A percentile compares a stretch with the other conserved stretches of the same genome.
Conservation (phyloP, 2,797 vertebrate genomes). For the Hyperoplus lanceolatus region DNA sequence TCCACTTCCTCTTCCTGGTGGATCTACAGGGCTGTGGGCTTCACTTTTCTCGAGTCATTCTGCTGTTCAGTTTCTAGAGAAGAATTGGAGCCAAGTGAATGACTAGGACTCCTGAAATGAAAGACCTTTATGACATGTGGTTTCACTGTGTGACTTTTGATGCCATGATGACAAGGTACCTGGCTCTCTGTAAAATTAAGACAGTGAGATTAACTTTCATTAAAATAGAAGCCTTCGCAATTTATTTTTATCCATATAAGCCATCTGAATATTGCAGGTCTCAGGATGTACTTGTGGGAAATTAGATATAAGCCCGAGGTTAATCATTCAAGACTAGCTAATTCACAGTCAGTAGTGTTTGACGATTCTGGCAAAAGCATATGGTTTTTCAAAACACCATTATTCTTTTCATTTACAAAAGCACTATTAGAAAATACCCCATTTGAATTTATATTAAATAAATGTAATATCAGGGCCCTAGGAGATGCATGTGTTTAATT, state of each 20-base stretch:
- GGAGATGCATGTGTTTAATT: too few species aligned
- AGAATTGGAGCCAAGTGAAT: constrained; percentile 31
- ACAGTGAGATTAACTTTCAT: constrained; percentile 43
- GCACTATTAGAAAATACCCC: neutral
- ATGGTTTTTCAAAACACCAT: neutral
- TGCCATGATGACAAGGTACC: constrained; percentile 8
- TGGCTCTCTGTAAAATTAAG: constrained; percentile 34
- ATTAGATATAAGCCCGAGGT: constrained; percentile 12
- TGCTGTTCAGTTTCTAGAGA: constrained; percentile 50
- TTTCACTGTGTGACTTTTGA: constrained; percentile 14
- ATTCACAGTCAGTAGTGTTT: constrained; percentile 17
- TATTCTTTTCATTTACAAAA: neutral
- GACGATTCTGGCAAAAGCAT: constrained; percentile 1
- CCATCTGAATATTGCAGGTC: constrained; percentile 27
- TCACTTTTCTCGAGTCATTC: constrained; percentile 51
- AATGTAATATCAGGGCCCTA: too few species aligned
- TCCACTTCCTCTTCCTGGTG: constrained; percentile 61
- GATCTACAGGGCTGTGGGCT: constrained; percentile 71
- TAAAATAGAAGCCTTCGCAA: constrained; percentile 20
- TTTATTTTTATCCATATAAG: constrained; percentile 37
- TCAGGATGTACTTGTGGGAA: constrained; percentile 33
- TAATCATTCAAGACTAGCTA: constrained; percentile 23
- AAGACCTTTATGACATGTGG: constrained; percentile 18
- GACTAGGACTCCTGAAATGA: constrained; percentile 15
- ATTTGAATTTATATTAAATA: neutral